phyloP scores from a whole-genome alignment of 1,140 invertebrate genomes.

The Rhysida immarginata region DNA sequence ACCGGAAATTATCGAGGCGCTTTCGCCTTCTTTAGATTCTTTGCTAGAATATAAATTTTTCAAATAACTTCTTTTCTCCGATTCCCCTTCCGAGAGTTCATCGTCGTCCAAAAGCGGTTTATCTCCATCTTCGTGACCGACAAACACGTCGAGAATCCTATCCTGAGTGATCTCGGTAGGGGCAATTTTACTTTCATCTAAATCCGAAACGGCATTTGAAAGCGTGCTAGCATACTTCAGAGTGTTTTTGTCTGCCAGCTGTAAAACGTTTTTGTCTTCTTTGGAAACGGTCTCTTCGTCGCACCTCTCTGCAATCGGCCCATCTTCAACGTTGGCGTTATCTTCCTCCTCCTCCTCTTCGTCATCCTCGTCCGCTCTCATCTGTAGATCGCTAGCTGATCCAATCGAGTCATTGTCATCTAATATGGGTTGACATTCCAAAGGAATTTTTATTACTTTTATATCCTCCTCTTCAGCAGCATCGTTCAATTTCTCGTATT shows the following conservation, averaged over 20 bases:
- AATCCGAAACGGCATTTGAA: conserved; percentile 48
- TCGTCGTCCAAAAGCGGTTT: conserved; percentile 60
- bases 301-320: not conserved
- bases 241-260: conserved; percentile 40
- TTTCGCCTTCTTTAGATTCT: conserved; percentile 2
- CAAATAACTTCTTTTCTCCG: not conserved
- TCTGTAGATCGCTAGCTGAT: conserved; percentile 51
- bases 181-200: conserved; percentile 37
- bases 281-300: not conserved
- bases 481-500: conserved; percentile 51
- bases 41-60: not conserved
- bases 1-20: not conserved
- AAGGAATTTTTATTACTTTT: conserved; percentile 20
- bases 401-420: conserved; percentile 50
- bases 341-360: conserved; percentile 38
- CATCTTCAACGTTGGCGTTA: too few relatives aligned
- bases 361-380: conserved; percentile 27
- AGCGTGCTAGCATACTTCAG: conserved; percentile 54
- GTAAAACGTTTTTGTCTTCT: not conserved
- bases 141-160: conserved; percentile 37
- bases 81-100: conserved; percentile 36
- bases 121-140: conserved; percentile 63
- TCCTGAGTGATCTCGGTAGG: conserved; percentile 14
- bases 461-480: conserved; percentile 29
- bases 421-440: conserved; percentile 23